Conservation (phyloP, 2,797 vertebrate species). For the Hydrolagus colliei region DNA sequence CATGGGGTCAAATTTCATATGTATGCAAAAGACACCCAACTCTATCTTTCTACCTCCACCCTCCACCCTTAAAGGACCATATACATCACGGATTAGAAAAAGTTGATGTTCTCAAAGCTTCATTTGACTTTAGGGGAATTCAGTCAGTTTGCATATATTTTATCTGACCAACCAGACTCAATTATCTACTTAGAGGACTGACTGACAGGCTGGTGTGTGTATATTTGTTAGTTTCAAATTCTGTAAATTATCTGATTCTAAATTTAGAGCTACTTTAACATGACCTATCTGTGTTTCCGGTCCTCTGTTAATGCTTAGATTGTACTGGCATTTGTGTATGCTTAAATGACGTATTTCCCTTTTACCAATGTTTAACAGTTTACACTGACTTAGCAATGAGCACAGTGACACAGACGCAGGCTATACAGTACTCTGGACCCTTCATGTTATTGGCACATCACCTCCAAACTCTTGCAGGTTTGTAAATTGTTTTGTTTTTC, state of each 20-base stretch:
- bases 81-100: no score
- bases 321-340: not conserved
- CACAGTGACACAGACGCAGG: conserved; percentile 85
- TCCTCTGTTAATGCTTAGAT: not conserved
- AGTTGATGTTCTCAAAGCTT: no score
- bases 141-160: no score
- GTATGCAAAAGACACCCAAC: no score
- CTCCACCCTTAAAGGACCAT: no score
- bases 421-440: conserved; percentile 78
- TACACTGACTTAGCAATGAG: conserved; percentile 87
- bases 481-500: not conserved
- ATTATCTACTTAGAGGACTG: no score
- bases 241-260: not conserved
- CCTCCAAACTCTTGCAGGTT: conserved; percentile 77
- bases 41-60: no score
- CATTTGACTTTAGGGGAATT: no score
- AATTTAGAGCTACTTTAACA: not conserved
- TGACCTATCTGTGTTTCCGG: not conserved
- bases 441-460: conserved; percentile 78
- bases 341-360: not conserved
- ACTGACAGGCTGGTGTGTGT: no score
- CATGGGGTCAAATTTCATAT: no score
- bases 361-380: conserved; percentile 52
- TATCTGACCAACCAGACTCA: no score
- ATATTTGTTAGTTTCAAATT: not conserved